phyloP scores from a whole-genome alignment of 2,113 vertebrate genomes.

The Pterocles burchelli region DNA sequence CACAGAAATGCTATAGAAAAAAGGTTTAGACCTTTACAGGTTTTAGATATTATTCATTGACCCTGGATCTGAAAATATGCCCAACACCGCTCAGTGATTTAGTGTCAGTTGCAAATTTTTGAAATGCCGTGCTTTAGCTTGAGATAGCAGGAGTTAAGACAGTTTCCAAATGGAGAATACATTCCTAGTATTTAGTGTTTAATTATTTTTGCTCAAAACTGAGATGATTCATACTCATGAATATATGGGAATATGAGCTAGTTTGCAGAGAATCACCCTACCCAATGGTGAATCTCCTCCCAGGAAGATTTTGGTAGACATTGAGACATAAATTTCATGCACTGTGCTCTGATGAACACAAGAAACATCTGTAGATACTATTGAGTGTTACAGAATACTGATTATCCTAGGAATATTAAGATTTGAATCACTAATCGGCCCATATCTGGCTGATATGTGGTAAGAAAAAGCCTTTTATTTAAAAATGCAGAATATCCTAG shows the following conservation, averaged over 20 bases:
- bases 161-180: neutral
- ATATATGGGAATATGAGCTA: constrained; percentile 2
- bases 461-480: neutral
- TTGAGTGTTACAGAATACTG: constrained; percentile 24
- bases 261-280: constrained; percentile 30
- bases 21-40: neutral
- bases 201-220: constrained; percentile 23
- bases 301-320: constrained; percentile 48
- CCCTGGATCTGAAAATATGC: neutral
- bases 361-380: constrained; percentile 51
- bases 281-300: neutral
- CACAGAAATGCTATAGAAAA: neutral
- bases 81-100: neutral
- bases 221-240: neutral
- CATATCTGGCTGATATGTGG: neutral
- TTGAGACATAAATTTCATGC: constrained; percentile 59
- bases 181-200: neutral
- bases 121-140: neutral
- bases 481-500: neutral
- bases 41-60: neutral
- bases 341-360: constrained; percentile 37
- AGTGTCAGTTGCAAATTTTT: neutral
- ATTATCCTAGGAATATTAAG: neutral
- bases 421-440: neutral
- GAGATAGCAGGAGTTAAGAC: neutral